Percentiles rank a stretch among this genome's conserved stretches.
These are phyloP conservation scores for Aegotheles bennettii DNA, from an alignment of 2,113 vertebrate species.

Conservation along the genomic window DNA sequence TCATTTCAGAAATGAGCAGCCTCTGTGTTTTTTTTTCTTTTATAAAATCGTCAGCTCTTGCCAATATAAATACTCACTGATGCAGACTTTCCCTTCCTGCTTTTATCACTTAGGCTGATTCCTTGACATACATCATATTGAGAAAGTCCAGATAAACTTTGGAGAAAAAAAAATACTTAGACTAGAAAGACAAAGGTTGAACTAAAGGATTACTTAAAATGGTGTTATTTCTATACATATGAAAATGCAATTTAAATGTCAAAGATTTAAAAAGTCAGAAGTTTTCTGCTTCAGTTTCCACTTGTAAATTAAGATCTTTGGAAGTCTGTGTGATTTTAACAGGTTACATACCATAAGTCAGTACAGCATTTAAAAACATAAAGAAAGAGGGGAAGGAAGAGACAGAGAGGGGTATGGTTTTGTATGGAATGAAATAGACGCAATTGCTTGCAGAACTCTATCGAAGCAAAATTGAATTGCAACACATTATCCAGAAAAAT, in stretches of 20 bases:
- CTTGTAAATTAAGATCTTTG: not conserved
- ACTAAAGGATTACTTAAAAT: constrained; percentile 48
- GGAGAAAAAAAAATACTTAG: constrained; percentile 60
- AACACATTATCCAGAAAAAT: not conserved
- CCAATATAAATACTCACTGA: constrained; percentile 82
- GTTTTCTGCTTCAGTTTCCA: constrained; percentile 3
- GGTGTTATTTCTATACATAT: constrained; percentile 15
- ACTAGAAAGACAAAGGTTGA: constrained; percentile 60
- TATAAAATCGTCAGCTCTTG: constrained; percentile 70
- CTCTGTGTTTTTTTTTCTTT: constrained; percentile 73
- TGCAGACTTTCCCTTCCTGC: constrained; percentile 72
- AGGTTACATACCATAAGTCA: not conserved
- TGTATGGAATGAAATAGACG: not conserved
- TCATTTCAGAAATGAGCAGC: constrained; percentile 74
- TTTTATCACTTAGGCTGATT: constrained; percentile 71
- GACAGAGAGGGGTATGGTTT: not conserved
- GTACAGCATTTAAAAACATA: not conserved
- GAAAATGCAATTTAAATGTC: constrained; percentile 28
- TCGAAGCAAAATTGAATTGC: not conserved
- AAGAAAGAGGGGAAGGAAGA: not conserved
- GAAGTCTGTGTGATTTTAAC: constrained; percentile 3
- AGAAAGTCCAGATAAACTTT: constrained; percentile 71
- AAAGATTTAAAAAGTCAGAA: not conserved
- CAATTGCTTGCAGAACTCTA: not conserved
- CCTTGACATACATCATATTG: constrained; percentile 60